A percentile compares a stretch with the other conserved stretches of the same genome.
phyloP scores from a whole-genome alignment of 2,888 invertebrate genomes.

The Drosophila phalerata region DNA sequence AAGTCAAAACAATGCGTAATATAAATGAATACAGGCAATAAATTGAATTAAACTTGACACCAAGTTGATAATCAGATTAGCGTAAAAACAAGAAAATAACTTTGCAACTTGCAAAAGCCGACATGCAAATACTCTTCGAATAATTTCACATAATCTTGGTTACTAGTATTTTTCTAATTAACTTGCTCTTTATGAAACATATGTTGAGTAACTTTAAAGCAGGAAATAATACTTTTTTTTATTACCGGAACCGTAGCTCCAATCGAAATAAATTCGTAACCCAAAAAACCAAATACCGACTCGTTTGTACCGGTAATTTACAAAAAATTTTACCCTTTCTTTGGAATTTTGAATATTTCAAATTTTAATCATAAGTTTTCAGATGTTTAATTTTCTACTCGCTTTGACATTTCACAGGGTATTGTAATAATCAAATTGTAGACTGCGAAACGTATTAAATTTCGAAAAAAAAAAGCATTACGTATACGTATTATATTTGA shows the following conservation, averaged over 20 bases:
- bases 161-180: no score
- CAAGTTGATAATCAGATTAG: conserved; percentile 38
- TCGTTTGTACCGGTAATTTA: no score
- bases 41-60: conserved; percentile 61
- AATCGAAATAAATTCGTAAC: no score
- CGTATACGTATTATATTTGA: conserved; percentile 10
- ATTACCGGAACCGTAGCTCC: no score
- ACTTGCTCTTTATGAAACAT: no score
- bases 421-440: neutral
- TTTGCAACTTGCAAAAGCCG: neutral
- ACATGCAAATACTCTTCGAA: neutral
- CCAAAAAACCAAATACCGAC: no score
- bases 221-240: no score
- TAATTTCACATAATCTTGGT: neutral
- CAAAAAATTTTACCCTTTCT: no score
- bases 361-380: no score
- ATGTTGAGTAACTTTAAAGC: no score
- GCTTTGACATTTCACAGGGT: neutral
- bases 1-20: conserved; percentile 31
- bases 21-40: conserved; percentile 49
- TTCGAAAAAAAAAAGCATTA: neutral
- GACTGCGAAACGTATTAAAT: conserved; percentile 1
- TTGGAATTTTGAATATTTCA: no score
- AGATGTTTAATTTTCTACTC: no score
- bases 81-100: neutral